These are phyloP conservation scores for Tangara arthus DNA, from an alignment of 2,797 vertebrate species.

Conservation along the genomic window DNA sequence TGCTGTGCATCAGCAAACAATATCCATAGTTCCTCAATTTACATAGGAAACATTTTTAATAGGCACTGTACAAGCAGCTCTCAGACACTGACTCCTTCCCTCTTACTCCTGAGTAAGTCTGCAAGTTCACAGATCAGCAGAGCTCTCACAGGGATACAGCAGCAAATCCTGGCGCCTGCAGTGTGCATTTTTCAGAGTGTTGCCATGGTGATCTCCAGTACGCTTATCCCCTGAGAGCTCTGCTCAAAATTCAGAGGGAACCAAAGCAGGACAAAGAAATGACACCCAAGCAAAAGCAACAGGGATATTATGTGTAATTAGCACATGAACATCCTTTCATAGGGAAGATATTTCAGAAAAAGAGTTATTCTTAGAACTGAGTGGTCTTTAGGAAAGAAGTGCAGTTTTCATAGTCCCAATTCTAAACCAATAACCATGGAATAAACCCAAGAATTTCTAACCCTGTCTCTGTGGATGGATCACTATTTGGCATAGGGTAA, in stretches of 20 bases:
- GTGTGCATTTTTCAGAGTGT: slow-evolving; percentile 48
- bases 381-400: neutral
- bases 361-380: slow-evolving; percentile 1
- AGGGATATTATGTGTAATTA: neutral
- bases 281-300: slow-evolving; percentile 49
- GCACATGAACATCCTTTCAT: neutral
- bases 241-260: slow-evolving; percentile 65
- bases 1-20: neutral
- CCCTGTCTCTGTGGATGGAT: neutral
- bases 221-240: slow-evolving; percentile 60
- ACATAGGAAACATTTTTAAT: neutral
- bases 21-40: neutral
- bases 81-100: neutral
- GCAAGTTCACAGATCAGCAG: slow-evolving; percentile 48
- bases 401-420: neutral
- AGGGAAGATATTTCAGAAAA: neutral
- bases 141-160: slow-evolving; percentile 42
- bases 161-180: slow-evolving; percentile 20
- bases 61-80: neutral
- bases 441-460: neutral
- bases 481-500: neutral
- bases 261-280: slow-evolving; percentile 63
- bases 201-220: slow-evolving; percentile 69
- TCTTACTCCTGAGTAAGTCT: neutral
- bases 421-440: neutral